phyloP scores from a whole-genome alignment of 2,797 vertebrate genomes.

The Spinibarbus caldwelli region DNA sequence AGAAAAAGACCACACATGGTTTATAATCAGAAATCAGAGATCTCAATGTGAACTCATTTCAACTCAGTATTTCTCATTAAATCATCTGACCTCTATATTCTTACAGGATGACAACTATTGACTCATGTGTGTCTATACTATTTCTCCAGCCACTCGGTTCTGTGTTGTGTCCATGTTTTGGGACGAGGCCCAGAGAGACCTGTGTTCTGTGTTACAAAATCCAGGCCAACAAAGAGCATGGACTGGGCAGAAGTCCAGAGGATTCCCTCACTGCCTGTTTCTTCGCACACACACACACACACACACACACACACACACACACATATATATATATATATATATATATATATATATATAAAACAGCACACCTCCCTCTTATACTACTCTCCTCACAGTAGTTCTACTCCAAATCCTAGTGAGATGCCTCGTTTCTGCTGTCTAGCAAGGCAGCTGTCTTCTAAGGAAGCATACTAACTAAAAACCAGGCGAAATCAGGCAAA shows the following conservation, averaged over 20 bases:
- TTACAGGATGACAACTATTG: not conserved
- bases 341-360: no score
- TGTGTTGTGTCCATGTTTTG: not conserved
- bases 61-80: not conserved
- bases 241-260: not conserved
- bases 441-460: not conserved
- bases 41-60: not conserved
- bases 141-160: not conserved
- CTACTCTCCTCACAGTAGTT: not conserved
- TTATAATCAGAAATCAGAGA: not conserved
- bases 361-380: not conserved
- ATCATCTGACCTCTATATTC: not conserved
- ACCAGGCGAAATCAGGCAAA: not conserved
- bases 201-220: not conserved
- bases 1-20: not conserved
- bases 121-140: not conserved
- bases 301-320: no score
- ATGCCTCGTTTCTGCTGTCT: not conserved
- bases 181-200: not conserved
- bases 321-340: no score
- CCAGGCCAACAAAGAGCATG: not conserved
- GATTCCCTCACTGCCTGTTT: not conserved
- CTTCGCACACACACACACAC: not conserved
- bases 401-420: not conserved
- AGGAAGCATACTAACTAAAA: not conserved